A percentile compares a stretch with the other conserved stretches of the same genome.
Conservation (phyloP, 2,888 invertebrate genomes). For the Conomelus anceps region DNA sequence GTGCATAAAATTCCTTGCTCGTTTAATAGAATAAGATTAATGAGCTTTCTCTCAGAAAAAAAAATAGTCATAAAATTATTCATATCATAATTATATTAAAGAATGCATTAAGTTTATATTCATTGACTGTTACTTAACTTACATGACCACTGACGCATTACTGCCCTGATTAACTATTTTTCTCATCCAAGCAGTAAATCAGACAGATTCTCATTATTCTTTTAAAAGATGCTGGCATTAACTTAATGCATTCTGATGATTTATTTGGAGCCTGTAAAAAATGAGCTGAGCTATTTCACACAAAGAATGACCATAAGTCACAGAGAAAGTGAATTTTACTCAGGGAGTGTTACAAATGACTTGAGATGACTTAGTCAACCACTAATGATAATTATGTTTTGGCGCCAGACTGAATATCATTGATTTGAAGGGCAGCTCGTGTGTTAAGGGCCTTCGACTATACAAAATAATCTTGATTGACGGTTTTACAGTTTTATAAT, state of each 20-base stretch:
- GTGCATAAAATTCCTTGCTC: too few species aligned
- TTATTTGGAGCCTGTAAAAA: neutral
- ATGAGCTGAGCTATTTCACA: neutral
- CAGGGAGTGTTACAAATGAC: neutral
- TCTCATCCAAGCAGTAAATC: neutral
- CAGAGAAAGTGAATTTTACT: neutral
- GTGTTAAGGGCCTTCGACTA: neutral
- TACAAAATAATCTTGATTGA: neutral
- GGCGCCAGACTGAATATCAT: neutral
- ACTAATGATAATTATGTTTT: neutral
- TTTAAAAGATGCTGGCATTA: neutral
- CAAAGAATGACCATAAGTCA: neutral
- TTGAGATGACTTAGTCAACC: neutral
- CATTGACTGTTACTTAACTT: neutral
- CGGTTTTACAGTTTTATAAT: too few species aligned
- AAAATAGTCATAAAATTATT: too few species aligned
- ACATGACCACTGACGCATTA: neutral
- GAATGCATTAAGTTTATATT: too few species aligned
- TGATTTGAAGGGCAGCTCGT: neutral
- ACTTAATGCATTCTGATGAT: neutral
- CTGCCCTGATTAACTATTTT: neutral
- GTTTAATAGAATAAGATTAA: too few species aligned
- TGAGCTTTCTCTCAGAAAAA: too few species aligned
- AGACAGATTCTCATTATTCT: neutral
- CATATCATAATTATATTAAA: too few species aligned